Base-by-base conservation (phyloP, 2,888 invertebrate species). In the Falcaria lacertinaria region DNA sequence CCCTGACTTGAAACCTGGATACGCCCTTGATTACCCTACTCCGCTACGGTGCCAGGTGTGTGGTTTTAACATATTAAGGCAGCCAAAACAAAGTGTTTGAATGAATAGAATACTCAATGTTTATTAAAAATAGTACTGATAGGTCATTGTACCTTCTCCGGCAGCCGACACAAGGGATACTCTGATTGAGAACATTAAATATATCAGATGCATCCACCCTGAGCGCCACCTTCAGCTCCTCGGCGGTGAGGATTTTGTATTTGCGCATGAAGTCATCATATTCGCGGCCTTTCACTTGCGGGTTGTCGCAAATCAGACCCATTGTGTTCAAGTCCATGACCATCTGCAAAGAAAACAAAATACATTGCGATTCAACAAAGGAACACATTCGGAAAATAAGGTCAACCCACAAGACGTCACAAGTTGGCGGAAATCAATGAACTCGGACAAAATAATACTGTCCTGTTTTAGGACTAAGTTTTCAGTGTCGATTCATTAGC, bases 131-230 rank as follows among this genome's bases (percentile, higher is more conserved):
- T 33, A 36, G 35, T 32, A 15, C 43, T 19, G 19, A 19, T 19
- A 33, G 34, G 22, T n/a, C 25, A 51, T 47, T 47, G 39, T 90
- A 96, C 96, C 96, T 96, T 91, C 96, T 92, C 55, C 97, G 91
- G 86, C 98, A 98, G 51, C 98, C 97, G 69, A 98, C 96, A 90
- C 98, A 98, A 54, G 97, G 97, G 70, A 98, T 96, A 80, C 95
- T 94, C 89, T 97, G 96, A 86, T 96, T 94, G 54, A 98, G 90
- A 67, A 97, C 94, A 65, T 93, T 93, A 72, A 96, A 91, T 66
- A 97, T 93, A 84, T 96, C 95, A 60, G 93, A 92, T 67, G 94
- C 94, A 43, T 94, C 94, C 43, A 97, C 96, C 90, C 94, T 93
- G 61, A 97, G 92, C 14, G 97, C 96, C 55, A 92, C 90, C 70